These are phyloP conservation scores for Clamator glandarius DNA, from an alignment of 2,797 vertebrate species.

Conservation along the genomic window DNA sequence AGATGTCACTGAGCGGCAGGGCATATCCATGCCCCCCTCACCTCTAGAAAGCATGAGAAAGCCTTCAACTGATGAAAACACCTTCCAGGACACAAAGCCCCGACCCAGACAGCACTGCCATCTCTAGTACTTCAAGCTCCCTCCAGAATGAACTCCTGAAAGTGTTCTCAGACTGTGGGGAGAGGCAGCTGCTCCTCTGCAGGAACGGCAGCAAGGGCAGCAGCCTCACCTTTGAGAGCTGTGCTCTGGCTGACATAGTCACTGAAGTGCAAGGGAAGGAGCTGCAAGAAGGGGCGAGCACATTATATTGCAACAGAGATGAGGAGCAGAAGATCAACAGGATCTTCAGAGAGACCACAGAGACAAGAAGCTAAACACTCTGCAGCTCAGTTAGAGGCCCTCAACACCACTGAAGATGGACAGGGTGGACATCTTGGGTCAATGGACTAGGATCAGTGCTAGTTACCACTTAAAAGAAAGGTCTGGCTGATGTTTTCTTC, in stretches of 20 bases:
- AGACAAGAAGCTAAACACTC: background rate
- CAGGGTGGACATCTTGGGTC: background rate
- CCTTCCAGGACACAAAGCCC: background rate
- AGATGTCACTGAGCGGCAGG: background rate
- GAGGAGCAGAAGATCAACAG: background rate
- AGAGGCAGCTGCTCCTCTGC: background rate
- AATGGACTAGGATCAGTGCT: background rate
- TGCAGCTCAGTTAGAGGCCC: background rate
- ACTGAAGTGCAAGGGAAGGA: background rate
- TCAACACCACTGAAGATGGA: background rate
- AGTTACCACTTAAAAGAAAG: background rate
- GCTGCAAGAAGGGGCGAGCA: background rate
- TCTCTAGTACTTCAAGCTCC: background rate
- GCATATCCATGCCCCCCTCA: background rate
- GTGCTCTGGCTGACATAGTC: rapidly evolving
- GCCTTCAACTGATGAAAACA: background rate
- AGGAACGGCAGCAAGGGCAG: background rate
- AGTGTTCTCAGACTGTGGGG: background rate
- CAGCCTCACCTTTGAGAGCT: background rate
- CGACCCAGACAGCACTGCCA: background rate
- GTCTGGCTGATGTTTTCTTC: no score
- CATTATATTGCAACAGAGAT: background rate
- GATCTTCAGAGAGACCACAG: background rate
- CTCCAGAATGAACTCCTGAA: background rate
- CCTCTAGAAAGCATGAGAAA: background rate